phyloP scores from a whole-genome alignment of 2,797 vertebrate genomes.

The Toxotes lorentzi region DNA sequence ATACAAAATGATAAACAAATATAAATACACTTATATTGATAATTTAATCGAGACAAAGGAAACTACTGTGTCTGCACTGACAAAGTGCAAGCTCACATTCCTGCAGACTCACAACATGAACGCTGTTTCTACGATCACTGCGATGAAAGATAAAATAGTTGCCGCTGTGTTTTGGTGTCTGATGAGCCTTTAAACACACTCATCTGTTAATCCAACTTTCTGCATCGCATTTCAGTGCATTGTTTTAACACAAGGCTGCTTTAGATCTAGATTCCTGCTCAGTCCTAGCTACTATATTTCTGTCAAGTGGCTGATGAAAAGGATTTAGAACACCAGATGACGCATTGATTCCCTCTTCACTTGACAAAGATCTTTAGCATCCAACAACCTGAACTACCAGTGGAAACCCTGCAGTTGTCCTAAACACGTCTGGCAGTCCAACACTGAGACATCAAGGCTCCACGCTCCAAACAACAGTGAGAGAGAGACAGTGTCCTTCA shows the following conservation, averaged over 20 bases:
- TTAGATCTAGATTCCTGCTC: neutral
- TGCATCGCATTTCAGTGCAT: neutral
- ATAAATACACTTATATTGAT: too few species aligned
- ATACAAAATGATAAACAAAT: too few species aligned
- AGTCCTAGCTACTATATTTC: neutral
- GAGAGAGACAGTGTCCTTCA: slow-evolving; percentile 49
- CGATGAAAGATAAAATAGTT: too few species aligned
- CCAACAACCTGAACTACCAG: neutral
- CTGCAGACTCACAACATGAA: too few species aligned
- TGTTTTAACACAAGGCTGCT: neutral
- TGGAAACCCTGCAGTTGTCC: slow-evolving; percentile 11
- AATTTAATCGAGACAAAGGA: too few species aligned
- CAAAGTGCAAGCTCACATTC: too few species aligned
- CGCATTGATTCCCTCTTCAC: neutral
- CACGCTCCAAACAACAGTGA: slow-evolving; percentile 21
- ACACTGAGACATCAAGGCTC: slow-evolving; percentile 16
- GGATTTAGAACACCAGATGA: neutral
- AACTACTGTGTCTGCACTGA: too few species aligned
- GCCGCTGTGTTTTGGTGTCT: neutral
- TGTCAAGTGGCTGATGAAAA: neutral
- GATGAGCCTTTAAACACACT: too few species aligned
- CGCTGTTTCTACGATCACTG: too few species aligned
- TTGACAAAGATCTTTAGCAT: slow-evolving; percentile 4
- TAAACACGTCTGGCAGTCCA: slow-evolving; percentile 4
- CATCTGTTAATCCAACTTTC: neutral